Evolutionary conservation across 2,888 invertebrate genomes (phyloP), one percentile per base, ranked within the genome.

Genomic region (Anoplius nigerrimus): DNA sequence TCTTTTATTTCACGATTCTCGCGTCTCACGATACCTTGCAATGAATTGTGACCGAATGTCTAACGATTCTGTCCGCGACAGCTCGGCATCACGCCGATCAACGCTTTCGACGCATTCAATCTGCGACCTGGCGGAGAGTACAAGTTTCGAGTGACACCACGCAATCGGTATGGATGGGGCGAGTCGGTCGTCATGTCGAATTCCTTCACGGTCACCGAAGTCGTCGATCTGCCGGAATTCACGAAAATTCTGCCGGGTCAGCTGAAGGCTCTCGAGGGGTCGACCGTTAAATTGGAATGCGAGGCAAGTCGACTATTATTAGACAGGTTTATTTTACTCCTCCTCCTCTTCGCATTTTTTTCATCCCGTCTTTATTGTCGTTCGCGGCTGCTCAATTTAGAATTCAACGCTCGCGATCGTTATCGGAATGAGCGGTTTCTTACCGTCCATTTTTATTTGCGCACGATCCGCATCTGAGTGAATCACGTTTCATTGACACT

Each of bases 131-230:
- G 94, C 52, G 91, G 92, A 48, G 94, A 95, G 83, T 97, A 97
- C 87, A 94, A 95, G 87, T 97, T 97, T 89, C 92, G 97, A 65
- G 93, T 97, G 11, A 95, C 96, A 0, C 96, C 97, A 0, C 91
- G 95, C 66, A 97, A 97, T 90, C 92, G 96, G 79, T 96, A 95
- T 85, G 98, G 97, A 42, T 96, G 95, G 94, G 97, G 97, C 13
- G 94, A 95, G 79, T 91, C 95, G 0, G 92, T 93, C 0, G 93
- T 93, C 82, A 93, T 93, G 2, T 91, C 92, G 0, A 89, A 89
- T 2, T 91, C 95, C 0, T 88, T 94, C 22, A 90, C 91, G 0
- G 91, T 96, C 2, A 94, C 94, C 0, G 90, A 92, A 27, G 91
- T 92, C 18, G 92, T 93, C 5, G 93, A 93, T 75, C 89, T 95